These are phyloP conservation scores for Patagioenas fasciata DNA, from an alignment of 2,113 vertebrate genomes.

Conservation along the genomic window DNA sequence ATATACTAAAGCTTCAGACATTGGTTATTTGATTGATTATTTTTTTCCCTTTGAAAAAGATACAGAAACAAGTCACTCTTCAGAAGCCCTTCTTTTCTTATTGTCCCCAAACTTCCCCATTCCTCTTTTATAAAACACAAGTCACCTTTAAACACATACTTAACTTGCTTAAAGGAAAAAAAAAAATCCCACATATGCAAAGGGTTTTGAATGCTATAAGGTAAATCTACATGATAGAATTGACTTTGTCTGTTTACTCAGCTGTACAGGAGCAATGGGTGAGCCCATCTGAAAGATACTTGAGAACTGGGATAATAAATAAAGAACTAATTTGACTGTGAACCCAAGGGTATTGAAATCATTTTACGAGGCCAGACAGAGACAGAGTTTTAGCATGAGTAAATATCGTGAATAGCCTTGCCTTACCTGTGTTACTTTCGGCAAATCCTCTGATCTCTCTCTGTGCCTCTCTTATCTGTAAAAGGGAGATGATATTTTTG, in stretches of 20 bases:
- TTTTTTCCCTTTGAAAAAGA: neutral
- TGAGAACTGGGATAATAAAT: slow-evolving; percentile 58
- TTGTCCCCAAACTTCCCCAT: neutral
- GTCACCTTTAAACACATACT: slow-evolving; percentile 24
- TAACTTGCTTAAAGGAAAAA: neutral
- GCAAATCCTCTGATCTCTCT: slow-evolving; percentile 14
- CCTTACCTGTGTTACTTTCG: neutral
- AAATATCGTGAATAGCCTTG: slow-evolving; percentile 1
- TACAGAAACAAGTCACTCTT: neutral
- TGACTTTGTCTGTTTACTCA: slow-evolving; percentile 62
- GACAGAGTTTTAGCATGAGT: slow-evolving; percentile 21
- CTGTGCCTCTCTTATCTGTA: neutral
- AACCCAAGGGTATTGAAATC: slow-evolving; percentile 42
- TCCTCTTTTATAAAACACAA: neutral
- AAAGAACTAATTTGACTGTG: slow-evolving; percentile 56
- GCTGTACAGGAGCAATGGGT: slow-evolving; percentile 38
- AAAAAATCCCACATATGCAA: neutral
- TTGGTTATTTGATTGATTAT: neutral
- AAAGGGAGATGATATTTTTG: slow-evolving; percentile 18
- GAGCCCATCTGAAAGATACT: slow-evolving; percentile 49
- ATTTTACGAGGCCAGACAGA: slow-evolving; percentile 19
- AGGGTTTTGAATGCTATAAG: slow-evolving; percentile 4
- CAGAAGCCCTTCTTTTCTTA: neutral
- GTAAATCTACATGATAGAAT: slow-evolving; percentile 14
- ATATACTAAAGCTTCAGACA: neutral